These are phyloP conservation scores for Lasioglossum vierecki DNA, from an alignment of 2,888 invertebrate species.

Conservation along the genomic window DNA sequence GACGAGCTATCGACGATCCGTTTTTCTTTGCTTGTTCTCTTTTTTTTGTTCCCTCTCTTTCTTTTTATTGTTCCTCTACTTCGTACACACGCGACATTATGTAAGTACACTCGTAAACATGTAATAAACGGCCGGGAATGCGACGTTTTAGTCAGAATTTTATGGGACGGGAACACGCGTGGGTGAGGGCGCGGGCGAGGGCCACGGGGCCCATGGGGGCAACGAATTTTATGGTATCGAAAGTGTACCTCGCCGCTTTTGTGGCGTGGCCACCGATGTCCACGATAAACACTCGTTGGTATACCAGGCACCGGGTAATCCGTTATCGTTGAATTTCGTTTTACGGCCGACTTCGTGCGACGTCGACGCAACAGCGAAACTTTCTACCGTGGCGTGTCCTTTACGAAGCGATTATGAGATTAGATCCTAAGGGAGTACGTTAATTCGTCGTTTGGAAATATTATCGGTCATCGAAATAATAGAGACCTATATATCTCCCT, in stretches of 20 bases:
- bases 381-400: not conserved
- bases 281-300: slow-evolving; percentile 59
- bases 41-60: not conserved
- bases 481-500: not conserved
- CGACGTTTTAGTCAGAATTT: slow-evolving; percentile 63
- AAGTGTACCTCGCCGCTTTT: slow-evolving; percentile 39
- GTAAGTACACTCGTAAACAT: slow-evolving; percentile 59
- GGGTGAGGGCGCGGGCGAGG: slow-evolving; percentile 50
- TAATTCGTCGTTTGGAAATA: not conserved
- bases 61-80: slow-evolving; percentile 5
- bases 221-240: slow-evolving; percentile 56
- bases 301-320: slow-evolving; percentile 49
- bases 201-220: not conserved
- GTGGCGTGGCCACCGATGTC: slow-evolving; percentile 33
- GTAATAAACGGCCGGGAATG: slow-evolving; percentile 60
- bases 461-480: not conserved
- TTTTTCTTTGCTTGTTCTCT: not conserved
- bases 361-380: not conserved
- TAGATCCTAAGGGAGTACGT: slow-evolving; percentile 19
- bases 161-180: slow-evolving; percentile 61
- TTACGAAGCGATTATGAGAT: slow-evolving; percentile 37
- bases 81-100: slow-evolving; percentile 50
- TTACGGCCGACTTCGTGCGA: not conserved
- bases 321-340: slow-evolving; percentile 52
- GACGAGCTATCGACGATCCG: slow-evolving; percentile 5